Conservation (phyloP, 1,140 invertebrate species). For the Tribolium castaneum region DNA sequence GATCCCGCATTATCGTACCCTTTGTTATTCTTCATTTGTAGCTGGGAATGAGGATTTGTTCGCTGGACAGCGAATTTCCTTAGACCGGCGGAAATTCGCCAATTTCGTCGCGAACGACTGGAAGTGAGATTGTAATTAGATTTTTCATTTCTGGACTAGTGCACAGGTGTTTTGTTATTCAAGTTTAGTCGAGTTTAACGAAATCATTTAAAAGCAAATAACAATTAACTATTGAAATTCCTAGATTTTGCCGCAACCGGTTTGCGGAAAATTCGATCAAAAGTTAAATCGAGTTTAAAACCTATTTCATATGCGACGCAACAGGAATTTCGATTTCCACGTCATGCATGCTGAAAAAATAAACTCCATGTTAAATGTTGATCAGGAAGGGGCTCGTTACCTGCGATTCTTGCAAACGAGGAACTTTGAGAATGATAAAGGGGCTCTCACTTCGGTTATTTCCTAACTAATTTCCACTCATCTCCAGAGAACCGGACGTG, state of each 20-base stretch:
- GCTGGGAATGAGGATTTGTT: not conserved
- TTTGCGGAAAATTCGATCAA: not conserved
- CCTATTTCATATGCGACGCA: not conserved
- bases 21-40: too few species aligned
- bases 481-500: not conserved
- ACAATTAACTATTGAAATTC: not conserved
- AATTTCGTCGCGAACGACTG: not conserved
- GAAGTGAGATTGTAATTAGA: not conserved
- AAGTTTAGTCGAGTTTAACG: not conserved
- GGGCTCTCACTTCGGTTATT: not conserved
- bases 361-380: not conserved
- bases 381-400: too few species aligned
- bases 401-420: not conserved
- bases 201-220: not conserved
- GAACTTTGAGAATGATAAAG: slow-evolving; percentile 2
- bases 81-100: not conserved
- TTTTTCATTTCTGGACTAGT: not conserved
- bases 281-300: slow-evolving; percentile 24
- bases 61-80: not conserved
- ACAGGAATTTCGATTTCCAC: not conserved
- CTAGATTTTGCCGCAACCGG: not conserved
- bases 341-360: not conserved
- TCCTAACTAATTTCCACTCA: slow-evolving; percentile 5
- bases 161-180: not conserved
- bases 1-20: not conserved